Percentiles rank a stretch among this genome's conserved stretches.
These are phyloP conservation scores for Notothenia coriiceps DNA, from an alignment of 2,113 vertebrate genomes.

Conservation along the genomic window DNA sequence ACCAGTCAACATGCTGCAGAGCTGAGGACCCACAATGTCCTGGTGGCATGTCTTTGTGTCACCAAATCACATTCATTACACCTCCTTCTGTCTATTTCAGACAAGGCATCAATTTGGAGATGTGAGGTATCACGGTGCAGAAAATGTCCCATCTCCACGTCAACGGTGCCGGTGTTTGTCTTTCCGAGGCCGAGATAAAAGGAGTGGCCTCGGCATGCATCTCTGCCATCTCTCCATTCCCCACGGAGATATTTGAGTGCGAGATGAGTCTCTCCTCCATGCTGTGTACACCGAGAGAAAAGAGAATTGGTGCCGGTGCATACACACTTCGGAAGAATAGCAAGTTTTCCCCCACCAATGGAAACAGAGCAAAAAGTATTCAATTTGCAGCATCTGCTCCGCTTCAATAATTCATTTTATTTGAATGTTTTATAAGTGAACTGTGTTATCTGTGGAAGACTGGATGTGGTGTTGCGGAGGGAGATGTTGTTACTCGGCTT, in stretches of 20 bases:
- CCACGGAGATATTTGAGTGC: constrained; percentile 90
- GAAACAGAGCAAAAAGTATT: constrained; percentile 88
- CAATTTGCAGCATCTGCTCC: constrained; percentile 87
- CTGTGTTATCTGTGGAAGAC: constrained; percentile 73
- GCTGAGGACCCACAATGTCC: constrained; percentile 54
- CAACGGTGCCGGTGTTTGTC: constrained; percentile 83
- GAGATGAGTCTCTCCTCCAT: constrained; percentile 92
- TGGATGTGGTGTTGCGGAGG: constrained; percentile 45
- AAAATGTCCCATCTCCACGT: constrained; percentile 91
- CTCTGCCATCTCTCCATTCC: constrained; percentile 92
- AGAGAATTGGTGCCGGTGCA: constrained; percentile 74
- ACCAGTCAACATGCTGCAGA: constrained; percentile 70
- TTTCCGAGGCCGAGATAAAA: constrained; percentile 87
- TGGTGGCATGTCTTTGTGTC: constrained; percentile 83
- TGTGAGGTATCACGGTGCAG: constrained; percentile 88
- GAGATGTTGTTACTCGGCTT: constrained; percentile 64
- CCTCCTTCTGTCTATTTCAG: constrained; percentile 84
- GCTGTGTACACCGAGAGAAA: constrained; percentile 92
- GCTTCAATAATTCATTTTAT: constrained; percentile 91
- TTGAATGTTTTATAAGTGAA: constrained; percentile 94
- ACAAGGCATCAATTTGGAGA: constrained; percentile 89
- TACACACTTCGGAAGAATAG: constrained; percentile 87
- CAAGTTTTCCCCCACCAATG: constrained; percentile 78
- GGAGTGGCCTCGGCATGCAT: constrained; percentile 82
- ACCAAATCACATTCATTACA: constrained; percentile 82